Base-by-base conservation (phyloP, 2,797 vertebrate genomes). In the Jordanella pulchra region DNA sequence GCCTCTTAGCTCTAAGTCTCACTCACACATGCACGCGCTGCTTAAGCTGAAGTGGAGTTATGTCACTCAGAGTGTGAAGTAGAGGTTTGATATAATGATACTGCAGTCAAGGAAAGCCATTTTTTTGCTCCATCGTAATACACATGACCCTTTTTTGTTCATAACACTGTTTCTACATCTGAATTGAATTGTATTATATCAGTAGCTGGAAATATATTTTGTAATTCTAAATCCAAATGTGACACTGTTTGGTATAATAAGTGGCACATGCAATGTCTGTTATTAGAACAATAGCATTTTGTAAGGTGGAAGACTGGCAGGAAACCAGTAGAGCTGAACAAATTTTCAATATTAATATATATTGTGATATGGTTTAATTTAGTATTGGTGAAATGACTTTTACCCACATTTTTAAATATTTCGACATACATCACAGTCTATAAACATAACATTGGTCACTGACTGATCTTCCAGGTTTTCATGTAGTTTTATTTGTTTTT, bases 121-220 rank as follows among this genome's bases (percentile, higher is more conserved):
- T 18, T 44, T 71, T 69, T 50, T 60, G 32, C 21, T 55, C 75
- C 47, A 73, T 89, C 70, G 75, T 71, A 67, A 78, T 84, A 47
- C 51, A 80, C 45, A 23, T 63, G 53, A 80, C 53, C 69, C 70
- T 53, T 64, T 76, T 21, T 74, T 69, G 39, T 51, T 65, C 27
- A 76, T 47, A 71, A 53, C 47, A 61, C 35, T 6, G 63, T 78
- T 51, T 28, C n/a, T 78, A 74, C 71, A n/a, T 68, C 74, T 45
- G 21, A 53, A 71, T 76, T n/a, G n/a, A n/a, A 63, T 71, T 25
- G 28, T 58, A 48, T 51, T 55, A 67, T 65, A 63, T 74, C 30
- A 23, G 27, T 73, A 45, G 54, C 71, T 51, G 58, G 78, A n/a
- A 75, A 73, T 53, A 25, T 65, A 17, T 79, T 71, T 2, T 4